Evolutionary conservation across 1,140 invertebrate genomes (phyloP).

Genomic region (Drosophila guanche): DNA sequence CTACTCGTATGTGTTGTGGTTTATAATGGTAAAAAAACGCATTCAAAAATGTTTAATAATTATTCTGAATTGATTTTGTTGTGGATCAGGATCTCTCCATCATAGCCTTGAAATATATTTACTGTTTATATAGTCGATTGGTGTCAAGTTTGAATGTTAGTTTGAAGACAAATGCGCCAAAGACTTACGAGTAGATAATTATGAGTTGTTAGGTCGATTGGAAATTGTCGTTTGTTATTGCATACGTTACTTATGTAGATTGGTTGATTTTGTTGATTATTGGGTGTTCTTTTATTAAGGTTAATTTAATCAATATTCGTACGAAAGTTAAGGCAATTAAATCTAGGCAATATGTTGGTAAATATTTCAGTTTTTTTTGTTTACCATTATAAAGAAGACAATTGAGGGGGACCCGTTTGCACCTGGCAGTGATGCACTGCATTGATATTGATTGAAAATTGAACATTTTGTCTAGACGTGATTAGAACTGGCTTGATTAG

Average conservation of each 20-base stretch:
- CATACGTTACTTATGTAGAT: constrained; percentile 52
- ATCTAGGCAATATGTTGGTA: constrained; percentile 30
- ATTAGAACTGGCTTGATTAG: constrained; percentile 36
- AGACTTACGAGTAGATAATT: constrained; percentile 28
- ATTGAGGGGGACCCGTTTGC: constrained; percentile 69
- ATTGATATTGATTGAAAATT: constrained; percentile 65
- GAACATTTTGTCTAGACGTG: constrained; percentile 36
- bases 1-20: constrained; percentile 9
- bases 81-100: not conserved
- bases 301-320: constrained; percentile 35
- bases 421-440: constrained; percentile 79
- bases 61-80: not conserved
- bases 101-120: constrained; percentile 16
- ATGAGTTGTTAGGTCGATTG: constrained; percentile 34
- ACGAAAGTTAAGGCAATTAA: constrained; percentile 47
- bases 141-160: not conserved
- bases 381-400: constrained; percentile 63
- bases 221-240: constrained; percentile 68
- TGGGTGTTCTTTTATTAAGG: constrained; percentile 18
- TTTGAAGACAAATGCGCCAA: constrained; percentile 28
- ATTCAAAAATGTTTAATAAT: constrained; percentile 11
- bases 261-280: constrained; percentile 49
- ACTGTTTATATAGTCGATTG: not conserved
- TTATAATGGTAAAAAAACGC: constrained; percentile 18
- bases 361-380: constrained; percentile 10